phyloP scores from a whole-genome alignment of 2,888 invertebrate genomes.

The Scaptodrosophila latifasciaeformis region DNA sequence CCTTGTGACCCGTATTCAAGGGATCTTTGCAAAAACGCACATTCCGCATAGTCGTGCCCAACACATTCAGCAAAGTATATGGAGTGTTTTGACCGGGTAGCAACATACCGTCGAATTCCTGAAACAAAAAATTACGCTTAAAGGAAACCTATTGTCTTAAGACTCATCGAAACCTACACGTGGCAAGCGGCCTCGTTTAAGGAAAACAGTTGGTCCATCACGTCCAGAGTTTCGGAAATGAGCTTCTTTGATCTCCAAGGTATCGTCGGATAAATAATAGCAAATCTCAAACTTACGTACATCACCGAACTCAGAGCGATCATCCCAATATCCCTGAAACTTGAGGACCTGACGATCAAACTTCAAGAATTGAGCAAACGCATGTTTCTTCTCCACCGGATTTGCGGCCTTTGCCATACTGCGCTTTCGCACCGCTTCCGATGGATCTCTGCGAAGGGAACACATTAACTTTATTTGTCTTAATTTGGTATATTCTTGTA shows the following conservation, averaged over 20 bases:
- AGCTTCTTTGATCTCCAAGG: constrained; percentile 89
- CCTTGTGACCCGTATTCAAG: constrained; percentile 76
- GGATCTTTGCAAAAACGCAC: constrained; percentile 79
- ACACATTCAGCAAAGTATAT: constrained; percentile 79
- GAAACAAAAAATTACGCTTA: background rate
- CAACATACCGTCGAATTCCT: constrained; percentile 68
- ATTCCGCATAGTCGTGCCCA: constrained; percentile 77
- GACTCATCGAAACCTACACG: constrained; percentile 77
- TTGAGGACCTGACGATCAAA: constrained; percentile 85
- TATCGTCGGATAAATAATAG: constrained; percentile 91
- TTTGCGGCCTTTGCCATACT: constrained; percentile 23
- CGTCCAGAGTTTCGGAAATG: constrained; percentile 81
- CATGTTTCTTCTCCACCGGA: constrained; percentile 77
- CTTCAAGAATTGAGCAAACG: constrained; percentile 87
- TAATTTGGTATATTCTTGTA: constrained; percentile 13
- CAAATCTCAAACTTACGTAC: constrained; percentile 86
- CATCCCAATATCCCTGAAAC: constrained; percentile 95
- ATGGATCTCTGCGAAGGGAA: constrained; percentile 72
- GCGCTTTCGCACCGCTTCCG: constrained; percentile 70
- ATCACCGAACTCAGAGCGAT: constrained; percentile 85
- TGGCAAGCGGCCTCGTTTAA: constrained; percentile 85
- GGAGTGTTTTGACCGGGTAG: constrained; percentile 76
- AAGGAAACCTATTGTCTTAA: background rate
- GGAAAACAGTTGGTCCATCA: constrained; percentile 83
- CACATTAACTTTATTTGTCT: background rate